Conservation (phyloP, 2,797 vertebrate species). For the Acanthurus tractus region DNA sequence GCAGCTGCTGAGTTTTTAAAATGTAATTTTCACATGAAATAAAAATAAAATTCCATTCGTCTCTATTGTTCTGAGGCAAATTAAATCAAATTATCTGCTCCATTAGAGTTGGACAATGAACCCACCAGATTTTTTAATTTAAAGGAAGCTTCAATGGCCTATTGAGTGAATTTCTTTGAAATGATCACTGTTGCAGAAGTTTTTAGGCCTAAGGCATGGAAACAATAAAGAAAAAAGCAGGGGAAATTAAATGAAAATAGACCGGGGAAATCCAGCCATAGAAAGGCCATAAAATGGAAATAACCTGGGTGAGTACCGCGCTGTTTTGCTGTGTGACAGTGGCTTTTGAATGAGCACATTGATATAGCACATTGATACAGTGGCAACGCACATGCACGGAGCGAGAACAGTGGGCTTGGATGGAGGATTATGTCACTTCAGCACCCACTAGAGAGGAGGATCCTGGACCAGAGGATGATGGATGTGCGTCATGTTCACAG, state of each 20-base stretch:
- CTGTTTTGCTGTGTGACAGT: slow-evolving; percentile 18
- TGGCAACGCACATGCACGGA: slow-evolving; percentile 57
- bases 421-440: slow-evolving; percentile 72
- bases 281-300: slow-evolving; percentile 26
- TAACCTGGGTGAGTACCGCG: background rate
- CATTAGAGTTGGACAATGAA: background rate
- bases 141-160: background rate
- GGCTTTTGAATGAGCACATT: slow-evolving; percentile 31
- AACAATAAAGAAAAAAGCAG: background rate
- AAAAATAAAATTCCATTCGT: background rate
- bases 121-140: background rate
- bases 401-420: slow-evolving; percentile 68
- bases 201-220: background rate
- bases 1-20: background rate
- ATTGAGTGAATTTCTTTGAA: slow-evolving; percentile 7
- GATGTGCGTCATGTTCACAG: slow-evolving; percentile 70
- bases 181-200: background rate
- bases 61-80: background rate
- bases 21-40: background rate
- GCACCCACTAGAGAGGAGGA: slow-evolving; percentile 72
- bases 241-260: slow-evolving; percentile 24
- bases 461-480: slow-evolving; percentile 60
- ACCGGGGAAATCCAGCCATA: slow-evolving; percentile 4
- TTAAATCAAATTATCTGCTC: background rate
- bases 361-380: too few relatives aligned